Conservation (phyloP, 2,113 vertebrate species). For the Nymphicus hollandicus region DNA sequence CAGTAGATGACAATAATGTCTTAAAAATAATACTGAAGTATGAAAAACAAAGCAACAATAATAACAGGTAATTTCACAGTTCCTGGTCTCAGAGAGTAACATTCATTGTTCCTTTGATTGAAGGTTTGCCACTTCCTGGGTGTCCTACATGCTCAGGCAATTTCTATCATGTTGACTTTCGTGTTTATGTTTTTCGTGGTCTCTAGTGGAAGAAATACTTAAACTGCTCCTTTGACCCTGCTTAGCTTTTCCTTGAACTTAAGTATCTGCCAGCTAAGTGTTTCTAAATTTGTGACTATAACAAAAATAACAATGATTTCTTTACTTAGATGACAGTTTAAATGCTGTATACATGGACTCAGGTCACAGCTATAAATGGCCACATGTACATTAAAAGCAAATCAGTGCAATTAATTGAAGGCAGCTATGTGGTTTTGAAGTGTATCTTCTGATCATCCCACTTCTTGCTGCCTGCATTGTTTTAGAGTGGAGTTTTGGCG, state of each 20-base stretch:
- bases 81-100: not conserved
- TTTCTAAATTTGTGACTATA: not conserved
- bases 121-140: not conserved
- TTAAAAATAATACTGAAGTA: not conserved
- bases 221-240: not conserved
- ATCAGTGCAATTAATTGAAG: not conserved
- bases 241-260: not conserved
- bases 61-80: not conserved
- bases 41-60: not conserved
- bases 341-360: not conserved
- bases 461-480: not conserved
- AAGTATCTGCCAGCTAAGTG: not conserved
- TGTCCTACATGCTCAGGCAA: not conserved
- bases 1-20: not conserved
- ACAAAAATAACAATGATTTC: not conserved
- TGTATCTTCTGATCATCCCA: not conserved
- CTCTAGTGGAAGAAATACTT: not conserved
- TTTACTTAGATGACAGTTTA: not conserved
- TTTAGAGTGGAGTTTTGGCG: not conserved
- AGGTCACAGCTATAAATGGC: not conserved
- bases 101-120: not conserved
- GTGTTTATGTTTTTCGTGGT: not conserved
- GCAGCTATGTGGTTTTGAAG: not conserved
- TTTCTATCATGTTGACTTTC: not conserved
- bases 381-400: not conserved